Percentiles rank a stretch among this genome's conserved stretches.
Evolutionary conservation across 2,888 invertebrate species (phyloP).

Genomic region (Platypus cylindrus): DNA sequence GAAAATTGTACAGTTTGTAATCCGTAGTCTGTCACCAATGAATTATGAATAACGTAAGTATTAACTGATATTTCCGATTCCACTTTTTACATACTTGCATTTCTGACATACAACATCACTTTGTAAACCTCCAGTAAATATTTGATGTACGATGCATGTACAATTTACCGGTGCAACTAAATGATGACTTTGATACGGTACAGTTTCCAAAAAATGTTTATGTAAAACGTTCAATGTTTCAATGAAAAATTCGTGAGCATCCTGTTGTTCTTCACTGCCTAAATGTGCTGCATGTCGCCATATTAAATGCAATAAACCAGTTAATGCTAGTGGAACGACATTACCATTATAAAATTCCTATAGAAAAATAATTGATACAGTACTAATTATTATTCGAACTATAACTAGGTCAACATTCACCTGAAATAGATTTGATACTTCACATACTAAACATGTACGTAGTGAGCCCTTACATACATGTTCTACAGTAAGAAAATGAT

Average conservation of each 20-base stretch:
- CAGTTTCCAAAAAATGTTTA: constrained; percentile 48
- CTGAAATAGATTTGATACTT: constrained; percentile 91
- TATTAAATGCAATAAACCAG: constrained; percentile 80
- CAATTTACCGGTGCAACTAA: constrained; percentile 39
- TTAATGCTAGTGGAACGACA: constrained; percentile 75
- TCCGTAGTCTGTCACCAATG: no score
- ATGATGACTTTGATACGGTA: constrained; percentile 19
- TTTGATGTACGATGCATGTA: constrained; percentile 93
- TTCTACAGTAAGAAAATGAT: constrained; percentile 91
- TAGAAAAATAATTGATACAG: constrained; percentile 11
- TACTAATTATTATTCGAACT: not conserved
- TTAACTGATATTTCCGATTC: no score
- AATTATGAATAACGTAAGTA: no score
- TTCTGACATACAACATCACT: constrained; percentile 93
- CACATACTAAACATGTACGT: constrained; percentile 84
- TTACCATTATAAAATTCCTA: constrained; percentile 88
- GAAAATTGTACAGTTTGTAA: no score
- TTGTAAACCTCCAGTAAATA: constrained; percentile 91
- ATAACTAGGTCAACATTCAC: no score
- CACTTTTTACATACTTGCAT: constrained; percentile 71
- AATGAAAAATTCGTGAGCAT: constrained; percentile 98
- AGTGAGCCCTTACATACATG: constrained; percentile 67
- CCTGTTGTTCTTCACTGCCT: constrained; percentile 94
- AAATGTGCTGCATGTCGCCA: constrained; percentile 95
- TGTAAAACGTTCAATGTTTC: constrained; percentile 89